Conservation (phyloP, 2,797 vertebrate genomes). For the Rhinella marina region DNA sequence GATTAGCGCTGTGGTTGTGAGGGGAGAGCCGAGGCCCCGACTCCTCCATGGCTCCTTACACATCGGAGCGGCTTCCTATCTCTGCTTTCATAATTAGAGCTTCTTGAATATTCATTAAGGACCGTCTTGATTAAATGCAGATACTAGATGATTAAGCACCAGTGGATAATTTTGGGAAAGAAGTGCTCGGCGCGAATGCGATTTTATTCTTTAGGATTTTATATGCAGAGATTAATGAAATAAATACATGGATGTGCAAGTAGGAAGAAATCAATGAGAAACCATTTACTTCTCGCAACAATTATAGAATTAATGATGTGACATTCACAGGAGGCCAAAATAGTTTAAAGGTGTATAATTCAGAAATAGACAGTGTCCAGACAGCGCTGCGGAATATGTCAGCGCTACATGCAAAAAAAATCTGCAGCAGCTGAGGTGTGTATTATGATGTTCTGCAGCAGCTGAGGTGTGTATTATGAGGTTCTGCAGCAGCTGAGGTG, state of each 20-base stretch:
- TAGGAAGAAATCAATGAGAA: neutral
- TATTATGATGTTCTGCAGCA: too few species aligned
- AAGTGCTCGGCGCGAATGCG: constrained; percentile 1
- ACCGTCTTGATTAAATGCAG: constrained; percentile 69
- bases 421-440: too few species aligned
- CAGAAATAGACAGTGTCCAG: neutral
- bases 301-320: constrained; percentile 23
- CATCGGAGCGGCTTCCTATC: constrained; percentile 64
- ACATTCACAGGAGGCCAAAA: constrained; percentile 28
- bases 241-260: constrained; percentile 33
- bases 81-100: constrained; percentile 67
- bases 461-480: too few species aligned
- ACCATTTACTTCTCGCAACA: neutral
- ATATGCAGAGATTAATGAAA: constrained; percentile 30
- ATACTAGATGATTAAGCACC: constrained; percentile 70
- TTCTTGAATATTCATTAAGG: constrained; percentile 77
- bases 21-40: constrained; percentile 74
- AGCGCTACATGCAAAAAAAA: too few species aligned
- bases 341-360: neutral
- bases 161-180: constrained; percentile 50
- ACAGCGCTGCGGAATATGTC: too few species aligned
- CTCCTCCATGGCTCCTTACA: constrained; percentile 72
- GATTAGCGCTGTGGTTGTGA: constrained; percentile 56
- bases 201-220: constrained; percentile 39
- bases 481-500: too few species aligned